Conservation (phyloP, 2,797 vertebrate species). For the Pangasius macronema region DNA sequence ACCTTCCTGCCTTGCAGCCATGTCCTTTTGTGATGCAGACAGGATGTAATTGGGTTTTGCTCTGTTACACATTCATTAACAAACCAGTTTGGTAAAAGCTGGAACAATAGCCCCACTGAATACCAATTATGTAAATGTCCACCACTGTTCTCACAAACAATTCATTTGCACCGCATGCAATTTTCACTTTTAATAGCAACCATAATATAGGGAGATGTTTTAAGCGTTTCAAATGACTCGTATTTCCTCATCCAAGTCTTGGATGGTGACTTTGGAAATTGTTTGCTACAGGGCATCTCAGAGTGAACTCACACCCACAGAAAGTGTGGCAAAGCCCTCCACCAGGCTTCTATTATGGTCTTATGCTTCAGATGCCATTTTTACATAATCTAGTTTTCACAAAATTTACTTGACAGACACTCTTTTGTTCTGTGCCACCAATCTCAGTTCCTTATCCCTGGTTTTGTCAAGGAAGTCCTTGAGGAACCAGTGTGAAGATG, state of each 20-base stretch:
- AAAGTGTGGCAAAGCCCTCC: neutral
- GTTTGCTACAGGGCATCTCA: neutral
- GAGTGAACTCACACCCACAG: neutral
- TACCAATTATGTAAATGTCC: constrained; percentile 39
- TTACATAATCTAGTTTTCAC: constrained; percentile 3
- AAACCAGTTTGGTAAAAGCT: constrained; percentile 44
- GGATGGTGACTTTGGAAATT: constrained; percentile 2
- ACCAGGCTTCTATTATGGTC: neutral
- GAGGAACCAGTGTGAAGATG: neutral
- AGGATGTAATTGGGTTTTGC: constrained; percentile 42
- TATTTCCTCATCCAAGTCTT: neutral
- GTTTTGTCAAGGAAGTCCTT: constrained; percentile 8
- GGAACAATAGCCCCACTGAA: constrained; percentile 24
- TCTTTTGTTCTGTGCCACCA: neutral
- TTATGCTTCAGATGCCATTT: constrained; percentile 6
- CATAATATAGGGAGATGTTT: neutral
- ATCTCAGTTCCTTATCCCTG: neutral
- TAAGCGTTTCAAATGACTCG: no score
- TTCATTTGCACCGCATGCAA: constrained; percentile 23
- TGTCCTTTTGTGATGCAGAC: constrained; percentile 43
- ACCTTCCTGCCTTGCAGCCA: constrained; percentile 24
- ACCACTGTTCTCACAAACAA: neutral
- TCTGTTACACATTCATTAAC: constrained; percentile 45
- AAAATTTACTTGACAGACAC: neutral
- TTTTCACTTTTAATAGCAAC: constrained; percentile 5